phyloP scores from a whole-genome alignment of 2,888 invertebrate species.

The Crossocerus cetratus region DNA sequence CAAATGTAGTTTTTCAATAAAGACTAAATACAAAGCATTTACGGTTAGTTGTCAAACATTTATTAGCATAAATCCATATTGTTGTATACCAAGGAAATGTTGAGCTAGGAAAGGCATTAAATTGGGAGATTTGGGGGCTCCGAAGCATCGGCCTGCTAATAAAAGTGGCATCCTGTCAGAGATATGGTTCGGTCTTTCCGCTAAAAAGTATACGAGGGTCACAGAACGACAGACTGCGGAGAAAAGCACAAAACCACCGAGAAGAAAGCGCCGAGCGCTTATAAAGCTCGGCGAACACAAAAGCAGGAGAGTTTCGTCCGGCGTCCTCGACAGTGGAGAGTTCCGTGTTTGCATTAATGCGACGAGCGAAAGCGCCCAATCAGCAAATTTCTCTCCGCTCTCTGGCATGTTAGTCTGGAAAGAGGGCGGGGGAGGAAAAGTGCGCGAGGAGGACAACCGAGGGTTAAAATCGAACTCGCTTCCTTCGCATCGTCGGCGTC shows the following conservation, averaged over 20 bases:
- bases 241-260: neutral
- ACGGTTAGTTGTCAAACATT: neutral
- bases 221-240: too few species aligned
- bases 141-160: too few species aligned
- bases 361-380: conserved; percentile 5
- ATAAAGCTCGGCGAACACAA: neutral
- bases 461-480: conserved; percentile 9
- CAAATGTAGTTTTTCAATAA: neutral
- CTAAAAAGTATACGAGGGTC: too few species aligned
- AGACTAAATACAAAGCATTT: neutral
- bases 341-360: conserved; percentile 11
- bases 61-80: neutral
- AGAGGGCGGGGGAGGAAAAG: neutral
- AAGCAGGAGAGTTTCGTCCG: neutral
- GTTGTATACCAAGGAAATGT: neutral
- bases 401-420: neutral
- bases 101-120: neutral
- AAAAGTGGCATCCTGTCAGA: too few species aligned
- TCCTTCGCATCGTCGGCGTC: neutral
- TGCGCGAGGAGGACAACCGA: neutral
- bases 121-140: too few species aligned
- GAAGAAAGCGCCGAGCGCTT: neutral
- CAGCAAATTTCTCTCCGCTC: conserved; percentile 7
- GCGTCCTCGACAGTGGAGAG: neutral
- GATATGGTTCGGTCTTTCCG: too few species aligned